Percentiles rank a stretch among this genome's conserved stretches.
These are phyloP conservation scores for Cheumatopsyche charites DNA, from an alignment of 1,140 invertebrate genomes.

Conservation along the genomic window DNA sequence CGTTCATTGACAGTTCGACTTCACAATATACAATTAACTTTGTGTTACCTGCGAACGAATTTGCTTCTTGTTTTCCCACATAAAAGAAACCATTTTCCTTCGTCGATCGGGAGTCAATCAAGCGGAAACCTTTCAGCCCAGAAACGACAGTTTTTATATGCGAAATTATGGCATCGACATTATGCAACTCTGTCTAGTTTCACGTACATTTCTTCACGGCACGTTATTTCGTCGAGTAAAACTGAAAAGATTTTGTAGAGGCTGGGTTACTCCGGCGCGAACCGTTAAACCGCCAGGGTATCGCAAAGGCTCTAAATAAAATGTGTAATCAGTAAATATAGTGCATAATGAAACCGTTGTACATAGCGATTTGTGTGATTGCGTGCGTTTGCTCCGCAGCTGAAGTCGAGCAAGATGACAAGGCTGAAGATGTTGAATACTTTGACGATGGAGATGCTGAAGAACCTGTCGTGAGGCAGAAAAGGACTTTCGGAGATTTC, in stretches of 20 bases:
- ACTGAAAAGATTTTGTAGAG: conserved; percentile 40
- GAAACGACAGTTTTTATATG: conserved; percentile 44
- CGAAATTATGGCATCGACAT: conserved; percentile 45
- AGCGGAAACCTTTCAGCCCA: conserved; percentile 46
- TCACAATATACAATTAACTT: conserved; percentile 40
- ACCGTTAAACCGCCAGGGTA: conserved; percentile 28
- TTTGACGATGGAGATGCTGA: conserved; percentile 49
- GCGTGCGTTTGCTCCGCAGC: conserved; percentile 29
- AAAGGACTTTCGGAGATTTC: conserved; percentile 59
- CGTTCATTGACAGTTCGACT: conserved; percentile 36
- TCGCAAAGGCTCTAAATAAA: conserved; percentile 2
- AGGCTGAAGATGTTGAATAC: conserved; percentile 10
- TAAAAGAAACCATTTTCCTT: conserved; percentile 22
- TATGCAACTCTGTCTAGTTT: conserved; percentile 46
- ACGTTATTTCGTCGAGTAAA: conserved; percentile 44
- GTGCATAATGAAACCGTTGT: conserved; percentile 43
- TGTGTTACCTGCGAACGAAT: conserved; percentile 26
- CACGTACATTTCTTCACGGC: conserved; percentile 47
- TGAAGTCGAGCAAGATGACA: background rate
- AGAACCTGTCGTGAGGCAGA: conserved; percentile 56
- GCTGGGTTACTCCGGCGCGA: conserved; percentile 37
- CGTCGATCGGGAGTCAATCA: conserved; percentile 38
- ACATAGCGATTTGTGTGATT: conserved; percentile 31
- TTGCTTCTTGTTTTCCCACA: conserved; percentile 10
- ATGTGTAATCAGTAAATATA: conserved; percentile 33